Percentiles rank a stretch among this genome's conserved stretches.
These are phyloP conservation scores for Drosophila ohnishii DNA, from an alignment of 1,140 invertebrate genomes.

Conservation along the genomic window DNA sequence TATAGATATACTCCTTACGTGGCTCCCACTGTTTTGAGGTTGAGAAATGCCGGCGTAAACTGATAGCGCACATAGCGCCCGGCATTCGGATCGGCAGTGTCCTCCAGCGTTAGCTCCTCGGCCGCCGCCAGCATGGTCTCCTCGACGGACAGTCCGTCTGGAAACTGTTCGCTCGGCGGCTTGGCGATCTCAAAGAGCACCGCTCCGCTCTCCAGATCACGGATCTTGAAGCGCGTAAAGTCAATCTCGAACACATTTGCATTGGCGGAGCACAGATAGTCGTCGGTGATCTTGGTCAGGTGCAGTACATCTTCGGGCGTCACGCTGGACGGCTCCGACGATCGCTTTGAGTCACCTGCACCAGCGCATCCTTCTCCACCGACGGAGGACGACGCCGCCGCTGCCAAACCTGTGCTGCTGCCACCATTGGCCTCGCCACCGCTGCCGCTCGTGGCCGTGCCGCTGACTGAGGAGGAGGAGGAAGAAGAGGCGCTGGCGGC, in stretches of 20 bases:
- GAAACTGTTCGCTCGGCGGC: slow-evolving; percentile 87
- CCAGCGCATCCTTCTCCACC: neutral
- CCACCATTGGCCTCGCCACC: slow-evolving; percentile 18
- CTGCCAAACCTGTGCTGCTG: slow-evolving; percentile 1
- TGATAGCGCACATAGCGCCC: slow-evolving; percentile 98
- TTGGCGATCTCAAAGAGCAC: slow-evolving; percentile 99
- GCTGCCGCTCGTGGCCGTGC: neutral
- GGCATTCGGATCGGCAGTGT: slow-evolving; percentile 91
- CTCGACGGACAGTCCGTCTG: slow-evolving; percentile 86
- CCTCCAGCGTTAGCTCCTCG: slow-evolving; percentile 84
- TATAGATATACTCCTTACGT: slow-evolving; percentile 86
- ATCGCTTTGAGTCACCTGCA: slow-evolving; percentile 32
- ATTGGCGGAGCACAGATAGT: slow-evolving; percentile 96
- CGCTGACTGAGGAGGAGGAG: slow-evolving; percentile 10
- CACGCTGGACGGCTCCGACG: slow-evolving; percentile 74
- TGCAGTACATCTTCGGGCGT: slow-evolving; percentile 87
- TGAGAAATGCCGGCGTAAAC: slow-evolving; percentile 98
- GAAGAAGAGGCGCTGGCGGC: slow-evolving; percentile 23
- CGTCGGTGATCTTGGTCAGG: slow-evolving; percentile 86
- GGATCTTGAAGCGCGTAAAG: slow-evolving; percentile 98
- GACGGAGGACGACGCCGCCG: neutral
- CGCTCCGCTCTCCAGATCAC: slow-evolving; percentile 96
- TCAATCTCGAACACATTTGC: slow-evolving; percentile 99
- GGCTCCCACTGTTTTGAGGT: slow-evolving; percentile 96
- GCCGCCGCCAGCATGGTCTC: slow-evolving; percentile 84